phyloP scores from a whole-genome alignment of 2,113 vertebrate species.

The Istiophorus platypterus region DNA sequence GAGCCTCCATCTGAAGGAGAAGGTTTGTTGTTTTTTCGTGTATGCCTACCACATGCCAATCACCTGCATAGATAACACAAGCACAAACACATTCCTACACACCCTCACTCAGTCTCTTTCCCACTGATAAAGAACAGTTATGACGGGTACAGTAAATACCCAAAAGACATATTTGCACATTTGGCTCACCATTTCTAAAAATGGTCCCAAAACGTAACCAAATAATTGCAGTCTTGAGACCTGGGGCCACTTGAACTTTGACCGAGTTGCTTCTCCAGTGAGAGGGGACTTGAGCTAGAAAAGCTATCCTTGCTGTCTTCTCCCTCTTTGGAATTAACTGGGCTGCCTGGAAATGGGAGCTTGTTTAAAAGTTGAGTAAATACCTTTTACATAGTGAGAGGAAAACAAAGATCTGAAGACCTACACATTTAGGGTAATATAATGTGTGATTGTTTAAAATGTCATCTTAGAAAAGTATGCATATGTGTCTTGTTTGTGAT shows the following conservation, averaged over 20 bases:
- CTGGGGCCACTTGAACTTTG: conserved; percentile 55
- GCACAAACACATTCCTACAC: background rate
- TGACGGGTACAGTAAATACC: background rate
- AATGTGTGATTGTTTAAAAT: background rate
- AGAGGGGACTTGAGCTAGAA: conserved; percentile 15
- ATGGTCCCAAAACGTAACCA: background rate
- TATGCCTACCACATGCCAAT: conserved; percentile 22
- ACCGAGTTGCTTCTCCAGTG: conserved; percentile 55
- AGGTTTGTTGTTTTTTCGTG: conserved; percentile 42
- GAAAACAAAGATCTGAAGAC: conserved; percentile 4
- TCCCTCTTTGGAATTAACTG: conserved; percentile 12
- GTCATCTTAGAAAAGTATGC: background rate
- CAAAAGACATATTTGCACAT: background rate
- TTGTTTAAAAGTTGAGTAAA: conserved; percentile 30
- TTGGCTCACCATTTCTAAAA: background rate
- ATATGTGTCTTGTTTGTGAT: background rate
- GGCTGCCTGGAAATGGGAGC: conserved; percentile 24
- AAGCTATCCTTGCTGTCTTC: background rate
- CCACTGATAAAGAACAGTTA: conserved; percentile 2
- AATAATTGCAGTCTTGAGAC: background rate
- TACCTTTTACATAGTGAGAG: conserved; percentile 1
- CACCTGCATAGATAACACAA: conserved; percentile 19
- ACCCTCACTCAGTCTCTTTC: background rate
- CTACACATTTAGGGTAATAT: no score
- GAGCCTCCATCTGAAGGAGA: conserved; percentile 36